A percentile compares a stretch with the other conserved stretches of the same genome.
phyloP scores from a whole-genome alignment of 1,140 invertebrate genomes.

The Drosophila subobscura region DNA sequence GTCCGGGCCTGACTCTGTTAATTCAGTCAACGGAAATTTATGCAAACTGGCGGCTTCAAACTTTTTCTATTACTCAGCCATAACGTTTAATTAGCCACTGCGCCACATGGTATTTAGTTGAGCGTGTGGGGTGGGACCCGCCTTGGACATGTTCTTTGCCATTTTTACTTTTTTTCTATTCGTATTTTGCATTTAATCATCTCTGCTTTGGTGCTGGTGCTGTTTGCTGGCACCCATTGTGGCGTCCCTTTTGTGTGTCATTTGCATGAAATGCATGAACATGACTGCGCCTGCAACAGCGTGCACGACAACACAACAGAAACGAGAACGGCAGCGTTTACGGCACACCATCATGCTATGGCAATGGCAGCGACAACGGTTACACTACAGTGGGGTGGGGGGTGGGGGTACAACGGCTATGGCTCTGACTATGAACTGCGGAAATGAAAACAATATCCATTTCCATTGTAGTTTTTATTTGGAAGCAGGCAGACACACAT shows the following conservation, averaged over 20 bases:
- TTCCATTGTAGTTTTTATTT: conserved; percentile 75
- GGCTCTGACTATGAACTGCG: conserved; percentile 44
- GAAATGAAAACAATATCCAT: conserved; percentile 82
- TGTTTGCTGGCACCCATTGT: conserved; percentile 47
- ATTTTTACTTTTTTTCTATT: conserved; percentile 38
- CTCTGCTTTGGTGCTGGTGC: conserved; percentile 44
- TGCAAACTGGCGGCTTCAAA: conserved; percentile 55
- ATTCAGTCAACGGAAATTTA: conserved; percentile 66
- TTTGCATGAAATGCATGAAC: conserved; percentile 71
- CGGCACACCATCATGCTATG: conserved; percentile 6
- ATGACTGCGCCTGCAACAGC: conserved; percentile 38
- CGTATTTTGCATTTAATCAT: conserved; percentile 73
- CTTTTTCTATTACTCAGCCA: conserved; percentile 66
- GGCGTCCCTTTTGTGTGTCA: conserved; percentile 68
- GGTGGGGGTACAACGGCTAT: too few species aligned
- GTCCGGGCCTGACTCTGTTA: not conserved
- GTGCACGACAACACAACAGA: conserved; percentile 8
- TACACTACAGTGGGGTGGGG: too few species aligned
- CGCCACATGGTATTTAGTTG: conserved; percentile 46
- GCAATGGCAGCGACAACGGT: conserved; percentile 9
- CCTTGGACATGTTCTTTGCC: conserved; percentile 51
- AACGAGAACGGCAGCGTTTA: not conserved
- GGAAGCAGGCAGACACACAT: conserved; percentile 26
- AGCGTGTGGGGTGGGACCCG: conserved; percentile 20
- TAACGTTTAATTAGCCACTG: conserved; percentile 74